Base-by-base conservation (phyloP, 2,888 invertebrate species). In the Drosophila infuscata region DNA sequence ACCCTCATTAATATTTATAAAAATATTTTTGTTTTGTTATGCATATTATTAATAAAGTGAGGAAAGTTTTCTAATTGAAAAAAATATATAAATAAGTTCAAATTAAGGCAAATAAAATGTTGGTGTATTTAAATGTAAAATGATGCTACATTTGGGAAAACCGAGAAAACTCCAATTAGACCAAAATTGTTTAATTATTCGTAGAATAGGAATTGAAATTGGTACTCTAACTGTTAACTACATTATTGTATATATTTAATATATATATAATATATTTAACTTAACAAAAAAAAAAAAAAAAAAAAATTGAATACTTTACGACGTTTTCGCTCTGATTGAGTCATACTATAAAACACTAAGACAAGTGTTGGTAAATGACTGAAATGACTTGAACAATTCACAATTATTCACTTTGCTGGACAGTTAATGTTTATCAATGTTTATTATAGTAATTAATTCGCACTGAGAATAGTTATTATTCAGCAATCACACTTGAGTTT, bases 341-440 rank as follows among this genome's bases (percentile, higher is more conserved):
- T 20, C 20, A 46, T 7, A 20, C 8, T n/a, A 41, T 9, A n/a
- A 41, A 41, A 41, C n/a, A 41, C n/a, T 41, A 2, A n/a, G n/a
- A n/a, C 4, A 2, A 4, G n/a, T 0, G 1, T n/a, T 4, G 9
- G 0, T 9, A 2, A n/a, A n/a, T 41, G 41, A 15, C 1, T 36
- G 5, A 36, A 36, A 36, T 36, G 0, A 15, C 0, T 6, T 36
- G 15, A 15, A 36, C 0, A 15, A 36, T 6, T 36, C 6, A 36
- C 6, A 15, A 15, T 36, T 36, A 36, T 15, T 15, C 36, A 15
- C 15, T 5, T 15, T 30, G 30, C 30, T 30, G 6, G 4, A 6
- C 30, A 30, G 35, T n/a, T 1, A 5, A 41, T 20, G 20, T 35
- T 25, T 53, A 25, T n/a, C 0, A 5, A 41, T 20, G 20, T 35